These are phyloP conservation scores for Selene dorsalis DNA, from an alignment of 2,797 vertebrate species.

Conservation along the genomic window DNA sequence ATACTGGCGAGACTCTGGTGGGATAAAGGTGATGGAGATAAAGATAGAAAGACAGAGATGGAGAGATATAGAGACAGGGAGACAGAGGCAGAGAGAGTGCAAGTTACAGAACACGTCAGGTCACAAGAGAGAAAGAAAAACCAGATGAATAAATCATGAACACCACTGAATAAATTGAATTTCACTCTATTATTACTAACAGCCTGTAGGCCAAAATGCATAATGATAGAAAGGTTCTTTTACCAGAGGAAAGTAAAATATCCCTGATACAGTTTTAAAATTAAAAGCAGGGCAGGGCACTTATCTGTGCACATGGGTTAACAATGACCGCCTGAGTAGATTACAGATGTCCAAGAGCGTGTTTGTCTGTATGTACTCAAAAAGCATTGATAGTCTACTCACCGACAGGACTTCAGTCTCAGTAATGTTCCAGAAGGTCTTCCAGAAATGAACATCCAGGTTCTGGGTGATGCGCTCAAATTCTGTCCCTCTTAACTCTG, in stretches of 20 bases:
- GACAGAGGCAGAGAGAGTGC: constrained; percentile 28
- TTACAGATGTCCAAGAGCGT: not conserved
- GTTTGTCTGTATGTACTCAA: not conserved
- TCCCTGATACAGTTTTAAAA: constrained; percentile 45
- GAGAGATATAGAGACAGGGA: constrained; percentile 22
- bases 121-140: constrained; percentile 66
- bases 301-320: constrained; percentile 5
- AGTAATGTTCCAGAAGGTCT: constrained; percentile 93
- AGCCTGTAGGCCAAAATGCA: constrained; percentile 62
- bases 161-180: constrained; percentile 71
- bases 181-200: constrained; percentile 69
- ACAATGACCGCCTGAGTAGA: constrained; percentile 13
- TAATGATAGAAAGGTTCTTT: constrained; percentile 55
- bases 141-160: constrained; percentile 75
- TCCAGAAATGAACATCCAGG: constrained; percentile 95
- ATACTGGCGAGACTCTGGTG: constrained; percentile 90
- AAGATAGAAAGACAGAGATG: not conserved
- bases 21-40: constrained; percentile 3
- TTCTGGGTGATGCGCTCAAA: constrained; percentile 94
- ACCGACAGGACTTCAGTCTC: constrained; percentile 92
- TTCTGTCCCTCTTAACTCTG: constrained; percentile 91
- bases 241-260: constrained; percentile 53
- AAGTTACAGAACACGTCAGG: constrained; percentile 57
- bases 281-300: constrained; percentile 43
- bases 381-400: constrained; percentile 62